These are phyloP conservation scores for Syngnathus floridae DNA, from an alignment of 2,113 vertebrate genomes.

Conservation along the genomic window DNA sequence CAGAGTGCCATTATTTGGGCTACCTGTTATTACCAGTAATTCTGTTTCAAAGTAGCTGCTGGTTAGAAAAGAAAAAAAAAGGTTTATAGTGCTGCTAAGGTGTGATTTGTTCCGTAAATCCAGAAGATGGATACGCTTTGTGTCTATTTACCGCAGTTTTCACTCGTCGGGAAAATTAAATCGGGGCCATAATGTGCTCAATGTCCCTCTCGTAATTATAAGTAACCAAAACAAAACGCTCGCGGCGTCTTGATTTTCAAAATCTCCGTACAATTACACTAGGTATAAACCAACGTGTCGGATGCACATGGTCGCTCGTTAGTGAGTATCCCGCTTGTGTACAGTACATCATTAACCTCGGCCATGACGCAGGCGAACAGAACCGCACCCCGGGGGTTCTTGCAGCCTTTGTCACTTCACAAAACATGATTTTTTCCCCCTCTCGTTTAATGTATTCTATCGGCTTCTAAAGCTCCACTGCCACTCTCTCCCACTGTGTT, in stretches of 20 bases:
- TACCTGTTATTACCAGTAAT: neutral
- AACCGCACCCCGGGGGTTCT: constrained; percentile 57
- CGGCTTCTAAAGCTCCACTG: constrained; percentile 4
- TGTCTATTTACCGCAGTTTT: constrained; percentile 1
- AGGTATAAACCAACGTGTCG: constrained; percentile 24
- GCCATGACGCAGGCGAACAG: constrained; percentile 64
- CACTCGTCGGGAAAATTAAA: neutral
- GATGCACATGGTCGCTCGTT: constrained; percentile 57
- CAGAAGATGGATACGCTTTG: neutral
- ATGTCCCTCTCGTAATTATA: no score
- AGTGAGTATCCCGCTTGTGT: constrained; percentile 56
- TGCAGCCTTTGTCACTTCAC: constrained; percentile 66
- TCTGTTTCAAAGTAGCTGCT: neutral
- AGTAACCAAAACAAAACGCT: constrained; percentile 38
- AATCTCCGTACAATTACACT: constrained; percentile 44
- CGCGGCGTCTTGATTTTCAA: neutral
- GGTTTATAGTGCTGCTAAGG: neutral
- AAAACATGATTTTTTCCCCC: constrained; percentile 25
- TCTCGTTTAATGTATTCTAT: constrained; percentile 6
- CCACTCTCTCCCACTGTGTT: constrained; percentile 19
- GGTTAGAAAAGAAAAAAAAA: neutral
- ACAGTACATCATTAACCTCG: constrained; percentile 74
- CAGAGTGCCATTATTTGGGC: neutral
- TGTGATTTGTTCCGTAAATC: neutral
- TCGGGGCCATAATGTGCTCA: neutral